Base-by-base conservation (phyloP, 2,113 vertebrate species). In the Tetraodon nigroviridis region DNA sequence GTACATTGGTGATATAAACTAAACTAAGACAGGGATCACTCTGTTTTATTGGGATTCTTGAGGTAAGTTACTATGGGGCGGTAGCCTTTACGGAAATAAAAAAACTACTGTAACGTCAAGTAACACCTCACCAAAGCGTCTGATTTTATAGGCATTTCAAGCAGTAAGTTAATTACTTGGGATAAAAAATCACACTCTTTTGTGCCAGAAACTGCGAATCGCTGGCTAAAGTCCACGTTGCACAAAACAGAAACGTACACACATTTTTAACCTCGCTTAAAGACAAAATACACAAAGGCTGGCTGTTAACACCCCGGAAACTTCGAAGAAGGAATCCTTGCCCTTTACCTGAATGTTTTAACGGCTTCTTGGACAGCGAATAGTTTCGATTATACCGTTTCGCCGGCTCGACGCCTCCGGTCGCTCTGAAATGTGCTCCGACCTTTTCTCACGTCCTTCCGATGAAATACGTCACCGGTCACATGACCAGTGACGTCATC, bases 401-500 rank as follows among this genome's bases (percentile, higher is more conserved):
- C 12, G 20, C 51, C 52, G 61, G 32, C 17, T 51, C 22, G 0
- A 37, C 8, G 10, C 32, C 32, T 37, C 11, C 32, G 32, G 32
- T 11, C 4, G 3, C 8, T 37, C 14, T 15, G 4, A 0, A 50
- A 54, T 17, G 67, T 55, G 77, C 52, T 27, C 24, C 24, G 7
- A 27, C 24, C 56, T 64, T 46, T 44, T 41, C 48, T 20, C 5
- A 7, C 1, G 32, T 18, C 17, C 46, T 48, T 48, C 32, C 32
- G 32, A 37, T 37, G 10, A 12, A 48, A 11, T 0, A 73, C 76
- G 84, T 88, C 79, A 84, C 17, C 18, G 18, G 70, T 83, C 83
- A 86, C 18, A 7, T 87, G 84, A 76, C 74, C 41, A 14, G 21
- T 55, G 49, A 63, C 75, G 12, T 77, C 68, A 68, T 1, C 17